Evolutionary conservation across 2,797 vertebrate genomes (phyloP), one percentile per base, ranked within the genome.

Genomic region (Pogoniulus pusillus): DNA sequence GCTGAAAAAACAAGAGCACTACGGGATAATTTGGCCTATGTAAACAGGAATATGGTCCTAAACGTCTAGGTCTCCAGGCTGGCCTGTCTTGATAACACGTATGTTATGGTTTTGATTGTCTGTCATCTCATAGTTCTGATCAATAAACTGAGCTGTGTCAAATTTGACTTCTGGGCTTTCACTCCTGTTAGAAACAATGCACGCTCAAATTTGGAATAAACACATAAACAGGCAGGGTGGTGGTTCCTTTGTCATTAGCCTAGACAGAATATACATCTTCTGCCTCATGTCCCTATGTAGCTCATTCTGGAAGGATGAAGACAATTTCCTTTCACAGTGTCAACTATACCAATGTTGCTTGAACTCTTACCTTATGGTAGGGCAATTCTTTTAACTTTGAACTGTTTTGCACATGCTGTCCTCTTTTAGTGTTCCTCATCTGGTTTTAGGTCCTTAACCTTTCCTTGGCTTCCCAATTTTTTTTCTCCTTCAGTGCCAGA

Each of bases 121-220:
- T 86, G 65, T 32, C 17, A 39, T 86, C 60, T 95, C 88, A 88
- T 73, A 88, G 74, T 45, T 72, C 71, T 88, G 68, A 92, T 95
- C 94, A 92, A 94, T 94, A 86, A 90, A 88, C 68, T 94, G 83
- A 95, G 54, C 91, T 58, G 69, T 84, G 64, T 76, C 77, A 74
- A 62, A 93, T 84, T 84, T 64, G 60, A 73, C 88, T 90, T 91
- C 78, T 74, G 90, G 90, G 85, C 65, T 91, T 93, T 93, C 88
- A 54, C 49, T 86, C 39, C 26, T 84, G 57, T 82, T 95, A 88
- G 62, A 86, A 79, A 73, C 53, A 84, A 82, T 86, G 93, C 64
- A 79, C 66, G 41, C 20, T 82, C 57, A 73, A 17, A 84, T 92
- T 91, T 73, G 57, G 63, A 91, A 79, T 39, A 65, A 90, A 78